Conservation (phyloP, 2,888 invertebrate species). For the Lydus trimaculatus region DNA sequence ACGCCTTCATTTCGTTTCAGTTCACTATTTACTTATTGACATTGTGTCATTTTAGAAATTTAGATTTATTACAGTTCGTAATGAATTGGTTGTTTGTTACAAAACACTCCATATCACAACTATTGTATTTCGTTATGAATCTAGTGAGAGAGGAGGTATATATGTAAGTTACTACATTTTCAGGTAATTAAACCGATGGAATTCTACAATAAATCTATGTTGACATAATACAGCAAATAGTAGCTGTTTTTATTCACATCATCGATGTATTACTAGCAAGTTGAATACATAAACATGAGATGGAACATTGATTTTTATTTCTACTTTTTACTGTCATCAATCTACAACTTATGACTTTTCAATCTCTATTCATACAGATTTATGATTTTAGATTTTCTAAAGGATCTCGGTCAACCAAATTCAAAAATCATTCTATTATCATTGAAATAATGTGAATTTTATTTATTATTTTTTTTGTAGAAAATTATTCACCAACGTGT, state of each 20-base stretch:
- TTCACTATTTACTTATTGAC: constrained; percentile 24
- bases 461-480: neutral
- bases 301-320: neutral
- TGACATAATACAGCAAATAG: neutral
- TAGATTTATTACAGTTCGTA: constrained; percentile 31
- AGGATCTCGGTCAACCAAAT: too few relatives aligned
- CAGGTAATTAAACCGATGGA: constrained; percentile 3
- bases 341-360: neutral
- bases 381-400: neutral
- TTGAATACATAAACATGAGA: neutral
- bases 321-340: neutral
- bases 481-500: neutral
- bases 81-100: constrained; percentile 29
- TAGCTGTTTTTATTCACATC: neutral
- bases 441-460: neutral
- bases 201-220: neutral
- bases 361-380: neutral
- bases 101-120: neutral
- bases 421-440: neutral
- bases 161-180: neutral
- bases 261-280: neutral
- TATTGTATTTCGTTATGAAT: neutral
- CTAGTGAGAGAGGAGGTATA: neutral
- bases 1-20: constrained; percentile 42
- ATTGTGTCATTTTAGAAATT: constrained; percentile 29